These are phyloP conservation scores for Misgurnus anguillicaudatus DNA, from an alignment of 2,113 vertebrate genomes.

Conservation along the genomic window DNA sequence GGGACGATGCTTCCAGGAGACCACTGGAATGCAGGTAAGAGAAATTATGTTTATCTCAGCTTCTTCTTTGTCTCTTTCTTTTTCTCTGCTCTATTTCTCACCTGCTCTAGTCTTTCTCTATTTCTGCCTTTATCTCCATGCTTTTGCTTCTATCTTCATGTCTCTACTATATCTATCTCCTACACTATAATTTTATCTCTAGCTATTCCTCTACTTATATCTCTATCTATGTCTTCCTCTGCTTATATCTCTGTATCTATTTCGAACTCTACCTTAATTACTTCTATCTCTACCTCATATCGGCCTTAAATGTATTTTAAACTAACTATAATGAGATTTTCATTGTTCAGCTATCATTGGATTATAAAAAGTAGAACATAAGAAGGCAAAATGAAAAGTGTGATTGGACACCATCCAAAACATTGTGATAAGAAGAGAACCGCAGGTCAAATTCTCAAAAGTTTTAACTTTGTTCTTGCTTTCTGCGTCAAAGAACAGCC, in stretches of 20 bases:
- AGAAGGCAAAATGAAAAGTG: constrained; percentile 25
- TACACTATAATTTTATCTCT: too few species aligned
- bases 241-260: background rate
- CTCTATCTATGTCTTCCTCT: background rate
- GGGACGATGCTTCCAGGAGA: constrained; percentile 98
- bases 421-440: background rate
- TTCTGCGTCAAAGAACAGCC: constrained; percentile 9
- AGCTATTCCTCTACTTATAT: too few species aligned
- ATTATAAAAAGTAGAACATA: background rate
- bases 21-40: constrained; percentile 87
- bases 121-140: constrained; percentile 22
- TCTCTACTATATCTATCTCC: background rate
- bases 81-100: background rate
- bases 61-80: background rate
- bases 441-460: constrained; percentile 16
- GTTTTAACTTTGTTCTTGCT: background rate
- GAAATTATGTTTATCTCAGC: background rate
- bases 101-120: constrained; percentile 25
- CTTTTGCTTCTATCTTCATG: constrained; percentile 14
- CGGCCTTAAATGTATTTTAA: too few species aligned
- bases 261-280: background rate
- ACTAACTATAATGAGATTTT: too few species aligned
- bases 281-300: background rate
- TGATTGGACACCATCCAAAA: background rate
- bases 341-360: background rate